Base-by-base conservation (phyloP, 2,888 invertebrate genomes). In the Celastrina argiolus region DNA sequence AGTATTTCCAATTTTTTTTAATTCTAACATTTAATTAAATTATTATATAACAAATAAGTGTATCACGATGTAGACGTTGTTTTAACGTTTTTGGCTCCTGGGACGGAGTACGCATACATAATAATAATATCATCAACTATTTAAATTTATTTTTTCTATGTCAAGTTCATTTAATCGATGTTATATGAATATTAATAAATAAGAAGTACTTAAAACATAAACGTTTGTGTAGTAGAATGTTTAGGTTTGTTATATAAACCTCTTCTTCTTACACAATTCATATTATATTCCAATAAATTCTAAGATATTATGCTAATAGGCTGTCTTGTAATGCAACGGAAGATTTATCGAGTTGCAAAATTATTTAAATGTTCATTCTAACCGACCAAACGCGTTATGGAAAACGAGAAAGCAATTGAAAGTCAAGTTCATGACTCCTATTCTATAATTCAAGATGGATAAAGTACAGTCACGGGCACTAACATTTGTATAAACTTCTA, bases 401-500 rank as follows among this genome's bases (percentile, higher is more conserved):
- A 39, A 61, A 61, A 61, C 39, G 61, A 61, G 61, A 61, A 61
- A 61, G 61, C 61, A 22, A 39, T 8, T 14, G 61, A 61, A 61
- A 61, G 61, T 61, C 61, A 61, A 61, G 61, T 39, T 61, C 61
- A 61, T 12, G 16, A 51, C 26, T 26, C 22, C 22, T 12, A 12
- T 10, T 51, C 14, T 22, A 51, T 51, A 51, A 5, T 51, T 22
- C 12, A 14, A 22, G 51, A 22, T 12, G 51, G 18, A 31, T 31
- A 31, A 31, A 45, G 45, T 41, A n/a, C 41, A 41, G 31, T 0
- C 7, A 31, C 7, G 31, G 3, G 31, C 31, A 31, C 1, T 31
- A 31, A 31, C 5, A 31, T 31, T 2, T 31, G 7, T 31, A 5
- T 7, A 31, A 2, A 31, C 5, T 31, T 4, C 5, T 1, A 31